phyloP scores from a whole-genome alignment of 2,797 vertebrate genomes.

The Channallabes apus region DNA sequence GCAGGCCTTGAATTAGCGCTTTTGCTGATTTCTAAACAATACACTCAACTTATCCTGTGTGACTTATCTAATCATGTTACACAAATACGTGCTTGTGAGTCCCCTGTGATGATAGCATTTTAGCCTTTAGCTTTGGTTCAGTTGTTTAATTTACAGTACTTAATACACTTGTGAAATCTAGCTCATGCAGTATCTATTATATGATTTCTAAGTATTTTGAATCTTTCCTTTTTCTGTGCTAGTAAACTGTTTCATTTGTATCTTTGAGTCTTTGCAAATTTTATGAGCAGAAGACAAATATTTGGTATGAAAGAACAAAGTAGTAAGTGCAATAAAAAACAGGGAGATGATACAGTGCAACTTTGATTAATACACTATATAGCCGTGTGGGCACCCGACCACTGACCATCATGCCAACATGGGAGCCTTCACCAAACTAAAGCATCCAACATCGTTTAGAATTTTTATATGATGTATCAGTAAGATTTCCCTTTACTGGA shows the following conservation, averaged over 20 bases:
- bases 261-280: not conserved
- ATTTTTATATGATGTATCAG: not conserved
- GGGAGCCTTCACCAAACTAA: too few relatives aligned
- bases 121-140: not conserved
- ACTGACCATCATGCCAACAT: not conserved
- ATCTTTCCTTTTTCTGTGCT: not conserved
- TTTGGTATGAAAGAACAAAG: not conserved
- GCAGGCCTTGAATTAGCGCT: not conserved
- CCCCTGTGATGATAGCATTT: too few relatives aligned
- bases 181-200: not conserved
- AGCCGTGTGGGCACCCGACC: not conserved
- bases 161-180: not conserved
- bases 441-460: not conserved
- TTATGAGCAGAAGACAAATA: not conserved
- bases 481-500: not conserved
- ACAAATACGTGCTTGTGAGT: too few relatives aligned
- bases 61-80: not conserved
- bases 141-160: not conserved
- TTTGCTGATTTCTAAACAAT: not conserved
- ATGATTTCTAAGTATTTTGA: not conserved
- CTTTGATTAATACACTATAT: not conserved
- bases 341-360: not conserved
- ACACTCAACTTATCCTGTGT: not conserved
- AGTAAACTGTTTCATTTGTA: not conserved
- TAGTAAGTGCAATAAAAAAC: not conserved